phyloP scores from a whole-genome alignment of 2,888 invertebrate species.

The Mechanitis mazaeus region DNA sequence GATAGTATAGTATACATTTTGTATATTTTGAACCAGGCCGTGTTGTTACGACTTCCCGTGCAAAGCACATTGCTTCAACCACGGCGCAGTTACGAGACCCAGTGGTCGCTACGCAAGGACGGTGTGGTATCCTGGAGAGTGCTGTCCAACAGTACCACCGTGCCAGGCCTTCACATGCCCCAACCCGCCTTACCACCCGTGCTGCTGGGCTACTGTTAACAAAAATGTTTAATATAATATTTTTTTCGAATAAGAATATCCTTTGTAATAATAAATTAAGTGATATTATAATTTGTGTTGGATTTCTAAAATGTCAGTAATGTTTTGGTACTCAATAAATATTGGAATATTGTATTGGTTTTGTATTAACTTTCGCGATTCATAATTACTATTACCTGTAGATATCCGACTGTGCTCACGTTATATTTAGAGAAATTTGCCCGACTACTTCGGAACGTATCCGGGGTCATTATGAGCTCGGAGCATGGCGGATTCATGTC shows the following conservation, averaged over 20 bases:
- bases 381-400: too few relatives aligned
- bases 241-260: not conserved
- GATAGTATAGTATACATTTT: too few relatives aligned
- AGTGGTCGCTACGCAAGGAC: conserved; percentile 66
- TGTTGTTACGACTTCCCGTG: conserved; percentile 71
- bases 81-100: conserved; percentile 62
- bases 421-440: too few relatives aligned
- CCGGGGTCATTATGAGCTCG: too few relatives aligned
- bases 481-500: too few relatives aligned
- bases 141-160: conserved; percentile 55
- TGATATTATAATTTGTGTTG: not conserved
- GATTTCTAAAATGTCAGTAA: not conserved
- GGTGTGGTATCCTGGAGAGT: conserved; percentile 68
- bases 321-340: too few relatives aligned
- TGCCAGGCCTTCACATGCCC: conserved; percentile 69
- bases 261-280: not conserved
- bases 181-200: conserved; percentile 66
- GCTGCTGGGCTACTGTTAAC: conserved; percentile 63
- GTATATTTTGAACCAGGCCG: conserved; percentile 43
- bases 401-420: too few relatives aligned
- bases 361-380: too few relatives aligned
- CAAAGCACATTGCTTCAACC: conserved; percentile 69
- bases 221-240: conserved; percentile 45
- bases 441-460: too few relatives aligned
- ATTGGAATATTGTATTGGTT: too few relatives aligned